Base-by-base conservation (phyloP, 2,113 vertebrate species). In the Labrus mixtus region DNA sequence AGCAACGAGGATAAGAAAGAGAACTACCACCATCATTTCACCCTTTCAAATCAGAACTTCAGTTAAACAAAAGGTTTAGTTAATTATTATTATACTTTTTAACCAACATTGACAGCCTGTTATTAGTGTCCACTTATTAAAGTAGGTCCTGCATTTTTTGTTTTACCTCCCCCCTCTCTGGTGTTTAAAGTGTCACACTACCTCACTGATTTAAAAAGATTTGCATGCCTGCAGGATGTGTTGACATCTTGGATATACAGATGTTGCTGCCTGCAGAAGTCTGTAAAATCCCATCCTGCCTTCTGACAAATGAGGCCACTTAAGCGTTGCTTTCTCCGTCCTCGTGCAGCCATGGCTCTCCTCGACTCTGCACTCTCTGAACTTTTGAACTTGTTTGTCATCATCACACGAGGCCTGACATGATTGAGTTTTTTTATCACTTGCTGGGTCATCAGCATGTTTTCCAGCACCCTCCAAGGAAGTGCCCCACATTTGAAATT, bases 151-250 rank as follows among this genome's bases (percentile, higher is more conserved):
- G n/a, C 0, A 9, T 67, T 64, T 69, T 22, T n/a, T n/a, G n/a
- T n/a, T 81, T 69, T 41, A 43, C 64, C 51, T 72, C 1, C n/a
- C 23, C 10, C 22, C 37, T 60, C 20, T 60, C 48, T n/a, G 55
- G 67, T 64, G 75, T 69, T 63, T 36, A 48, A 66, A 79, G 37
- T 66, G 59, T 58, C 23, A 53, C 23, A 45, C 23, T 19, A 79
- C 20, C 62, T 65, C 55, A 25, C 53, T 50, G 53, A 74, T 68
- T 80, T 48, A 65, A 65, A 45, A 59, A 68, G 55, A 46, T 20
- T 33, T 53, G 13, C 20, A 25, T 71, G 65, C 41, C 57, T 64
- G 25, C 45, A 50, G 56, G 55, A 43, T 48, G 43, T 63, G 62
- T 59, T 68, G 37, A 58, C 63, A 68, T 72, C 50, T 57, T 36